These are phyloP conservation scores for Holcopasites calliopsidis DNA, from an alignment of 1,140 invertebrate species.

Conservation along the genomic window DNA sequence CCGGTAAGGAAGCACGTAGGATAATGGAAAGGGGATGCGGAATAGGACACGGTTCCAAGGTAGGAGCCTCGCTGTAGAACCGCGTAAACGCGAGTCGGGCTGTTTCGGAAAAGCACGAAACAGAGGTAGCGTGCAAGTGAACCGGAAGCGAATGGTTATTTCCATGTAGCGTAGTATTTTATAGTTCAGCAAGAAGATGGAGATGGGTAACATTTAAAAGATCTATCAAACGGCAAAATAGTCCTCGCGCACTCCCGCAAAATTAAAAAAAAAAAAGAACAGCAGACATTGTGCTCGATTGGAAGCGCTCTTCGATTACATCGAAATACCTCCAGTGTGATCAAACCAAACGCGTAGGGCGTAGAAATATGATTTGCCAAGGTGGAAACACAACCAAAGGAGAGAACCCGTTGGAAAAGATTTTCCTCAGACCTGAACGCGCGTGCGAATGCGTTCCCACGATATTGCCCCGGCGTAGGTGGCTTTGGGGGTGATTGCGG, in stretches of 20 bases:
- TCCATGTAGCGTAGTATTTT: not conserved
- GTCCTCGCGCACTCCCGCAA: no score
- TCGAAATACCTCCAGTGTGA: not conserved
- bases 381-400: not conserved
- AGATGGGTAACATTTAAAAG: no score
- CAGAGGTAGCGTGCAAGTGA: not conserved
- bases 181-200: no score
- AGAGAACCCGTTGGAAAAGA: not conserved
- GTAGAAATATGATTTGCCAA: constrained; percentile 35
- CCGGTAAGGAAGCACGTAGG: not conserved
- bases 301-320: no score
- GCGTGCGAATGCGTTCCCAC: not conserved
- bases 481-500: constrained; percentile 1
- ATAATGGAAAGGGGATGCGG: constrained; percentile 19
- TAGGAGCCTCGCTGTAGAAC: not conserved
- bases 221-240: no score
- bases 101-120: not conserved
- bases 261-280: no score
- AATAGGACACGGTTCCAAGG: constrained; percentile 3
- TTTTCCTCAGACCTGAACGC: not conserved
- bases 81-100: not conserved
- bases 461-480: not conserved
- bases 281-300: no score
- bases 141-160: not conserved
- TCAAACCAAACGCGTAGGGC: not conserved